phyloP scores from a whole-genome alignment of 2,888 invertebrate genomes.

The Sisyra terminalis region DNA sequence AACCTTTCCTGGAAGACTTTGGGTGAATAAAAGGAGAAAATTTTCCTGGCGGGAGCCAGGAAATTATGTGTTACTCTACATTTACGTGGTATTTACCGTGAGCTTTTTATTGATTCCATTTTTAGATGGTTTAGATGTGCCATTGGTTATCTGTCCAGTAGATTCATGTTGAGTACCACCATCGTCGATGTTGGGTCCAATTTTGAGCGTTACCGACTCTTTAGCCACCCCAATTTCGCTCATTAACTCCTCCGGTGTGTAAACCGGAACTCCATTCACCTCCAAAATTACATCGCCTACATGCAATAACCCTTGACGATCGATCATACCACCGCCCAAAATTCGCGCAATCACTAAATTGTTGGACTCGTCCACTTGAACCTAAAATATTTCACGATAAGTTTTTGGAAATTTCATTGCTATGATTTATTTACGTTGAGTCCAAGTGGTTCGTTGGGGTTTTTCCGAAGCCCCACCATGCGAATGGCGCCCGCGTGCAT shows the following conservation, averaged over 20 bases:
- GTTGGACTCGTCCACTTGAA: slow-evolving; percentile 76
- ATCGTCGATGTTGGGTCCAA: slow-evolving; percentile 42
- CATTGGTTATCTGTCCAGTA: slow-evolving; percentile 23
- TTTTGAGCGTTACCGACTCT: slow-evolving; percentile 75
- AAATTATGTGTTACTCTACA: background rate
- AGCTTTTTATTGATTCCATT: slow-evolving; percentile 36
- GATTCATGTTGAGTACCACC: slow-evolving; percentile 25
- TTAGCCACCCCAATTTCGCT: slow-evolving; percentile 70
- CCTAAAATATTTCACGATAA: slow-evolving; percentile 27
- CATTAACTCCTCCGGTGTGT: slow-evolving; percentile 78
- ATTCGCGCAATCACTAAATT: slow-evolving; percentile 85
- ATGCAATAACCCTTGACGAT: slow-evolving; percentile 72
- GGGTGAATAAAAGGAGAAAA: too few relatives aligned
- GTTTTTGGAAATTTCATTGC: background rate
- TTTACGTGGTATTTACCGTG: slow-evolving; percentile 43
- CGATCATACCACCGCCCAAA: slow-evolving; percentile 80
- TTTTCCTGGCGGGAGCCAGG: too few relatives aligned
- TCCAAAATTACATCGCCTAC: slow-evolving; percentile 92
- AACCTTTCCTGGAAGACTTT: too few relatives aligned
- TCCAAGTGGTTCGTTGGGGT: slow-evolving; percentile 77
- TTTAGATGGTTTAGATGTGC: slow-evolving; percentile 23
- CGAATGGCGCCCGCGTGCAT: slow-evolving; percentile 70
- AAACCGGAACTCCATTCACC: slow-evolving; percentile 76
- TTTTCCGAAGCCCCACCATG: slow-evolving; percentile 73
- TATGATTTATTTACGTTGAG: slow-evolving; percentile 36